phyloP scores from a whole-genome alignment of 1,140 invertebrate genomes.

The Cydia splendana region DNA sequence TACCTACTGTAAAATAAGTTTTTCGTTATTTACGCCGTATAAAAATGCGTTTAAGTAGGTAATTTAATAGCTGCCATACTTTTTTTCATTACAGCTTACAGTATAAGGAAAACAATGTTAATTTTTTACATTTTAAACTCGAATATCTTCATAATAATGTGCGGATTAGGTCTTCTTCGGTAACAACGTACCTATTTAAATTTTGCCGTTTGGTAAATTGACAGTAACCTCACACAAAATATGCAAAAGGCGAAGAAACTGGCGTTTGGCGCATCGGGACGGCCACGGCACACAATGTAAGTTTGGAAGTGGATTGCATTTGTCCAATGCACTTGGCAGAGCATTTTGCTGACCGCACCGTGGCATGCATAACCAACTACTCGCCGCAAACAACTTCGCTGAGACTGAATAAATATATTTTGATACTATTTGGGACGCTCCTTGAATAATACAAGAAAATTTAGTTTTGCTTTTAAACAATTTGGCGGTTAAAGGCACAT shows the following conservation, averaged over 20 bases:
- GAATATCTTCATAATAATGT: too few relatives aligned
- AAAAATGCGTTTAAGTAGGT: too few relatives aligned
- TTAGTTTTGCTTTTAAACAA: constrained; percentile 15
- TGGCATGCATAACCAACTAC: constrained; percentile 55
- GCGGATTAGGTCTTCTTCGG: too few relatives aligned
- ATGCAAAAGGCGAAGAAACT: constrained; percentile 18
- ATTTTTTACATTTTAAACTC: too few relatives aligned
- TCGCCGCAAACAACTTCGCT: constrained; percentile 49
- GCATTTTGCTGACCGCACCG: constrained; percentile 50
- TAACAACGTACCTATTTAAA: neutral
- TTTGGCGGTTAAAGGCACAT: neutral
- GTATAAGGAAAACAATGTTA: too few relatives aligned
- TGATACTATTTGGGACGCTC: constrained; percentile 44
- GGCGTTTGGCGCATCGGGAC: constrained; percentile 19
- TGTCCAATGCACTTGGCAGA: constrained; percentile 51
- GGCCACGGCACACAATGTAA: constrained; percentile 38
- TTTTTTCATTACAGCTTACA: too few relatives aligned
- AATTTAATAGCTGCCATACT: too few relatives aligned
- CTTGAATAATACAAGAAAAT: constrained; percentile 39
- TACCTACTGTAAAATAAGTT: too few relatives aligned
- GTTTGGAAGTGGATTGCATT: constrained; percentile 49
- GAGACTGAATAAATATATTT: constrained; percentile 54
- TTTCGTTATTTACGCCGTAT: too few relatives aligned
- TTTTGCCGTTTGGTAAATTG: neutral
- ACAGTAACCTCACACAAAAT: neutral